Percentiles rank a stretch among this genome's conserved stretches.
These are phyloP conservation scores for Homarus americanus DNA, from an alignment of 1,140 invertebrate genomes.

Conservation along the genomic window DNA sequence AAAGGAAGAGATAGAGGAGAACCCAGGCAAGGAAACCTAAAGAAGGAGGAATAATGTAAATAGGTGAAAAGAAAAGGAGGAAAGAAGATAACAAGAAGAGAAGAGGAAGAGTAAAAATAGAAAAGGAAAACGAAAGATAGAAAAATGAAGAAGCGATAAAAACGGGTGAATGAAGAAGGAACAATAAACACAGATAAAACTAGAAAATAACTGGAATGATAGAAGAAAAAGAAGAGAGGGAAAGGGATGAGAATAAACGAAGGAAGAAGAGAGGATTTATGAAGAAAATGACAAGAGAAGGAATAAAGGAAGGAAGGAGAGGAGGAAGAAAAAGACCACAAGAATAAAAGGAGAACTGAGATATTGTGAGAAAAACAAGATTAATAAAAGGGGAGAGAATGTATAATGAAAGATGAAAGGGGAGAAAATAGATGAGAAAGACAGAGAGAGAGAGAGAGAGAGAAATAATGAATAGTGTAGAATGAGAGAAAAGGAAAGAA, in stretches of 20 bases:
- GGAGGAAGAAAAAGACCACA: neutral
- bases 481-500: neutral
- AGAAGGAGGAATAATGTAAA: too few relatives aligned
- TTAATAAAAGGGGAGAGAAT: too few relatives aligned
- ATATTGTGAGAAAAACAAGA: too few relatives aligned
- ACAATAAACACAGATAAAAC: neutral
- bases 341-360: neutral
- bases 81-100: neutral
- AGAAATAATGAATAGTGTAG: neutral
- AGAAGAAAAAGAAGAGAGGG: neutral
- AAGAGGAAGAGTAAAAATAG: neutral
- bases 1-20: too few relatives aligned
- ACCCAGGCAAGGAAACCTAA: too few relatives aligned
- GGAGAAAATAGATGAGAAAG: too few relatives aligned
- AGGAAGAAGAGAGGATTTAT: neutral
- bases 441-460: too few relatives aligned
- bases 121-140: too few relatives aligned
- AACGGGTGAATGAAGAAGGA: neutral
- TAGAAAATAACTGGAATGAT: too few relatives aligned
- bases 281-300: neutral
- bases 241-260: neutral
- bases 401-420: too few relatives aligned
- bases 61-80: neutral
- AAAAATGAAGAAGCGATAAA: too few relatives aligned
- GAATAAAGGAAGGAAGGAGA: neutral